Evolutionary conservation across 2,888 invertebrate genomes (phyloP).

Genomic region (Arctia plantaginis): DNA sequence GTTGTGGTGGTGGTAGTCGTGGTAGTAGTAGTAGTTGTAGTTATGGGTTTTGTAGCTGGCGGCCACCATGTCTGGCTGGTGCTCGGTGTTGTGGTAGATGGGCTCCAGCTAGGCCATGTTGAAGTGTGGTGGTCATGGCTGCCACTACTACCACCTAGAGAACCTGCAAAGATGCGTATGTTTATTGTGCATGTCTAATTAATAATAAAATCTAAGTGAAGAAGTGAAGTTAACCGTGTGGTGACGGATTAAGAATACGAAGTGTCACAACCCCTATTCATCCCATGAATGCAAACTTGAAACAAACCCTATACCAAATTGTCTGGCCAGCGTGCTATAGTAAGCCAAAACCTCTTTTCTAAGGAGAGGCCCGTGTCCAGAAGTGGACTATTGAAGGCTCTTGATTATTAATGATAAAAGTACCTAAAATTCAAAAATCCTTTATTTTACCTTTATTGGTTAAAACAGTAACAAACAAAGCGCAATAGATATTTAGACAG

Average conservation of each 20-base stretch:
- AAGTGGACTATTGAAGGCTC: too few relatives aligned
- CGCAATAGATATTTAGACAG: background rate
- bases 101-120: conserved; percentile 80
- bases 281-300: too few relatives aligned
- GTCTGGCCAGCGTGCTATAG: too few relatives aligned
- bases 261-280: too few relatives aligned
- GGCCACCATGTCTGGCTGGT: conserved; percentile 56
- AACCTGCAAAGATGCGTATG: conserved; percentile 49
- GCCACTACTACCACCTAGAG: conserved; percentile 62
- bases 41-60: conserved; percentile 66
- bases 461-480: background rate
- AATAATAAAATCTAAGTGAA: background rate
- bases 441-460: background rate
- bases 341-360: too few relatives aligned
- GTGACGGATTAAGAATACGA: too few relatives aligned
- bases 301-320: too few relatives aligned
- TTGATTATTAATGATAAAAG: too few relatives aligned
- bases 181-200: background rate
- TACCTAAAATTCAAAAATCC: too few relatives aligned
- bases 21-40: conserved; percentile 66
- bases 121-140: conserved; percentile 71
- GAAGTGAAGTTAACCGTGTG: too few relatives aligned
- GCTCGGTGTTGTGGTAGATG: conserved; percentile 42
- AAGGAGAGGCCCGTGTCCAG: too few relatives aligned
- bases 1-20: conserved; percentile 63